Base-by-base conservation (phyloP, 2,888 invertebrate genomes). In the Caenorhabditis drosophilae region DNA sequence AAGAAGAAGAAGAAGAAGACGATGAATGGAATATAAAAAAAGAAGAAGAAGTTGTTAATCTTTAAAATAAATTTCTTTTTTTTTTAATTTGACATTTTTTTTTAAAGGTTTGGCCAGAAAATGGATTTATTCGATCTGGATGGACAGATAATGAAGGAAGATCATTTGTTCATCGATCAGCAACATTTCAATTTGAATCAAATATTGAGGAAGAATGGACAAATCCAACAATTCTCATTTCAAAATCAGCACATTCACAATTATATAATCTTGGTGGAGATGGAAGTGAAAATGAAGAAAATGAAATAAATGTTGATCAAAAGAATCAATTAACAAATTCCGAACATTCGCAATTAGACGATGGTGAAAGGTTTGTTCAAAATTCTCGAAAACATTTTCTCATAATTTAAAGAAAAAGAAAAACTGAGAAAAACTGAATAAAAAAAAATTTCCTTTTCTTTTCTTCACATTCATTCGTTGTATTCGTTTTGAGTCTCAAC, bases 21-120 rank as follows among this genome's bases (percentile, higher is more conserved):
- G 58, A 64, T 4, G 64, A n/a, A n/a, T n/a, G n/a, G n/a, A n/a
- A n/a, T n/a, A n/a, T n/a, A n/a, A n/a, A n/a, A n/a, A n/a, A n/a
- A n/a, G n/a, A n/a, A n/a, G n/a, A n/a, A n/a, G n/a, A n/a, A n/a
- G n/a, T n/a, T n/a, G n/a, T n/a, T n/a, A n/a, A n/a, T n/a, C n/a
- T n/a, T n/a, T n/a, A n/a, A n/a, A n/a, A n/a, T n/a, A n/a, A n/a
- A n/a, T n/a, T n/a, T n/a, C n/a, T n/a, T n/a, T n/a, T n/a, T n/a
- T n/a, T n/a, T n/a, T n/a, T n/a, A n/a, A n/a, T n/a, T n/a, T n/a
- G n/a, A n/a, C n/a, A n/a, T n/a, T n/a, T n/a, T n/a, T n/a, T n/a
- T n/a, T n/a, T n/a, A n/a, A n/a, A 64, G 6, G 61, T 70, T 3
- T 72, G 72, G 72, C 72, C 72, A 1, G 72, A 69, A 47, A 44